Conservation (phyloP, 2,888 invertebrate genomes). For the Diarsia mendica region DNA sequence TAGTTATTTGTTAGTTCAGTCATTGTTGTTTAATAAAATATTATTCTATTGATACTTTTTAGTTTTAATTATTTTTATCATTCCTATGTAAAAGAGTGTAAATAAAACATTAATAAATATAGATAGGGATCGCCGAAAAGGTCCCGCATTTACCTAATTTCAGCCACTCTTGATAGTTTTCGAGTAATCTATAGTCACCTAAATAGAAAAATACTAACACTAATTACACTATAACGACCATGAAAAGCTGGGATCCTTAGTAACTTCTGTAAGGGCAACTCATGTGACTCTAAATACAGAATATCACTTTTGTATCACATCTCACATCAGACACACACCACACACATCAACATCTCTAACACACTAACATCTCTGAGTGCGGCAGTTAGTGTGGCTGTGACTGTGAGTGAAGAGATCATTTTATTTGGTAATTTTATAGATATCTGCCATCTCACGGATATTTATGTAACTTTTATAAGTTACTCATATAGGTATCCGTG, state of each 20-base stretch:
- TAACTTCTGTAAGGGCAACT: too few relatives aligned
- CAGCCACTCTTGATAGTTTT: not conserved
- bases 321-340: too few relatives aligned
- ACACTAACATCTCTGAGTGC: too few relatives aligned
- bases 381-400: too few relatives aligned
- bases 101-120: constrained; percentile 28
- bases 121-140: not conserved
- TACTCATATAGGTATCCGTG: too few relatives aligned
- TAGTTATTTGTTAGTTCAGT: constrained; percentile 73
- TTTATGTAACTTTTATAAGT: not conserved
- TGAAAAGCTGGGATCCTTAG: not conserved
- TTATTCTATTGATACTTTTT: constrained; percentile 67
- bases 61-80: constrained; percentile 20
- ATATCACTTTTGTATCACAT: not conserved
- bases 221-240: too few relatives aligned
- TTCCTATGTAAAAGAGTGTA: constrained; percentile 32
- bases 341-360: too few relatives aligned
- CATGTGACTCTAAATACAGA: not conserved
- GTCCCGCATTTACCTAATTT: too few relatives aligned
- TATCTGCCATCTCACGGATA: not conserved
- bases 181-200: not conserved
- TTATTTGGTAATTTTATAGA: not conserved
- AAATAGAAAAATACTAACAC: too few relatives aligned
- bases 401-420: not conserved
- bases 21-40: constrained; percentile 79